Percentiles rank a stretch among this genome's conserved stretches.
These are phyloP conservation scores for Rhombomys opimus DNA, from an alignment of 2,113 vertebrate species.

Conservation along the genomic window DNA sequence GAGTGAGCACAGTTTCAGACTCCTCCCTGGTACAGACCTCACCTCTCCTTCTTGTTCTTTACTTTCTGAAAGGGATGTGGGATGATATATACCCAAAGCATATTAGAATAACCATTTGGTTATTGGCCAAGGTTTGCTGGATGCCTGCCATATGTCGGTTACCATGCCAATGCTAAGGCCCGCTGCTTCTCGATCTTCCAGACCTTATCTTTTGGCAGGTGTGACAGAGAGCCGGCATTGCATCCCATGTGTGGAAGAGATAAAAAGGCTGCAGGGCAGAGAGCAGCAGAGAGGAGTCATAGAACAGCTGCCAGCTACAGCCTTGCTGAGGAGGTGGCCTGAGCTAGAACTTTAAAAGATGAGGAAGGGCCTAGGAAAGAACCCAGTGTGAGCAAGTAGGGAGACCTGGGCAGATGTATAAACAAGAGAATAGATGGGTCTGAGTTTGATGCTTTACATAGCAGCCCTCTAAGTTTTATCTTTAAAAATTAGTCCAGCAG, in stretches of 20 bases:
- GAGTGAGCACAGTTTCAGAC: neutral
- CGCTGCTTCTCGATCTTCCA: neutral
- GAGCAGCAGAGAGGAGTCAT: neutral
- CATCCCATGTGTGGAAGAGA: too few relatives aligned
- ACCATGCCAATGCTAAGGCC: neutral
- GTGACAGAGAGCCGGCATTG: neutral
- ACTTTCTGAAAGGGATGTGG: neutral
- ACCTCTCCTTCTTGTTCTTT: too few relatives aligned
- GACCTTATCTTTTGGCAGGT: neutral
- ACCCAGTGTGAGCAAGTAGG: neutral
- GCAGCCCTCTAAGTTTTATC: neutral
- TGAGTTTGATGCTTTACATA: too few relatives aligned
- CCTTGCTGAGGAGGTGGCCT: fast-evolving
- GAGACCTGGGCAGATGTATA: neutral
- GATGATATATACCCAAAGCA: fast-evolving
- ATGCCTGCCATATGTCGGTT: neutral
- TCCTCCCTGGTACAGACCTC: neutral
- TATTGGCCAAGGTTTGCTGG: fast-evolving
- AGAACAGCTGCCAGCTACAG: neutral
- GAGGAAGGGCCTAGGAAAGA: neutral
- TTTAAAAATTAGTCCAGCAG: neutral
- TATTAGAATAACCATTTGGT: neutral
- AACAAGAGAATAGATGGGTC: neutral
- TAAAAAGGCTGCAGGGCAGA: fast-evolving
- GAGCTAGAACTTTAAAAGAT: neutral